Percentiles rank a stretch among this genome's conserved stretches.
Evolutionary conservation across 2,888 invertebrate genomes (phyloP).

Genomic region (Volucella inflata): DNA sequence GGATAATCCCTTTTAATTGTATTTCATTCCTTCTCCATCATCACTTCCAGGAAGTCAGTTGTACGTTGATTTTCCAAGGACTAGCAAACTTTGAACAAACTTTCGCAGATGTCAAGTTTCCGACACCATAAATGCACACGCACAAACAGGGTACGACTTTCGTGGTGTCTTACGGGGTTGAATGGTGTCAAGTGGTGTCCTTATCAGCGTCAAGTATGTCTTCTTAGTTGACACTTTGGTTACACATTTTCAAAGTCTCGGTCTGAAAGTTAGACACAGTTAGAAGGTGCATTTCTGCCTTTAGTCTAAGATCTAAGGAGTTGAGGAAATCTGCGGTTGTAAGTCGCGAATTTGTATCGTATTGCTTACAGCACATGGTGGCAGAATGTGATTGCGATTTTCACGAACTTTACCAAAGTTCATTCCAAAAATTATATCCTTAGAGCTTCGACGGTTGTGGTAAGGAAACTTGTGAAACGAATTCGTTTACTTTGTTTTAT

Average conservation of each 20-base stretch:
- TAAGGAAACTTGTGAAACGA: too few relatives aligned
- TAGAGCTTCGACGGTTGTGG: too few relatives aligned
- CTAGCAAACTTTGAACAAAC: not conserved
- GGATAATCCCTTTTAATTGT: not conserved
- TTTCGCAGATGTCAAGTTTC: not conserved
- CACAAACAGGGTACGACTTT: not conserved
- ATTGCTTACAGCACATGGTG: too few relatives aligned
- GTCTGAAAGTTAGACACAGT: conserved; percentile 27
- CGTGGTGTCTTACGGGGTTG: not conserved
- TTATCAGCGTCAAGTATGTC: conserved; percentile 30
- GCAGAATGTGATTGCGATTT: too few relatives aligned
- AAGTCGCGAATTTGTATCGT: too few relatives aligned
- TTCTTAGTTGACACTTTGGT: conserved; percentile 39
- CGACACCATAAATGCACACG: not conserved
- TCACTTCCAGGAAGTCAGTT: not conserved
- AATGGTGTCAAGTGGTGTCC: conserved; percentile 36
- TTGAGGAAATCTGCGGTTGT: too few relatives aligned
- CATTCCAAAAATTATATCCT: too few relatives aligned
- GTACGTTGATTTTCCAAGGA: not conserved
- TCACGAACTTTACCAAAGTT: too few relatives aligned
- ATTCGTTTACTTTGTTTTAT: too few relatives aligned
- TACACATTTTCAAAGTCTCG: conserved; percentile 30
- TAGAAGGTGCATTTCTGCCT: not conserved
- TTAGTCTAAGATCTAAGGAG: too few relatives aligned
- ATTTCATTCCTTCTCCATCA: not conserved